A percentile compares a stretch with the other conserved stretches of the same genome.
These are phyloP conservation scores for Hapalemur alaotrensis DNA, from an alignment of 2,797 vertebrate genomes.

Conservation along the genomic window DNA sequence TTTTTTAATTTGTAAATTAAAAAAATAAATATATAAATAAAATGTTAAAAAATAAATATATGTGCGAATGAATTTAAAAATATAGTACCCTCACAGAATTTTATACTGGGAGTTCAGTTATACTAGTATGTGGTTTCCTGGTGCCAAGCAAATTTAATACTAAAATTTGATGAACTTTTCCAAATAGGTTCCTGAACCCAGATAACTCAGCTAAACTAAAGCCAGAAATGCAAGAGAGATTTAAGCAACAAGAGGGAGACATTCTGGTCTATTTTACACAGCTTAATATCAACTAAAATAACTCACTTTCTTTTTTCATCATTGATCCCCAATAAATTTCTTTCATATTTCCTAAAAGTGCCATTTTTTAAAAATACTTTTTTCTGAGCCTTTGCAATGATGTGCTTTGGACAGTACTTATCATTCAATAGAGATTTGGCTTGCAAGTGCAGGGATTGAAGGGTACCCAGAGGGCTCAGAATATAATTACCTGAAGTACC, in stretches of 20 bases:
- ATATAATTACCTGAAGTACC: neutral
- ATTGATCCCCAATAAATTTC: neutral
- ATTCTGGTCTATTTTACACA: neutral
- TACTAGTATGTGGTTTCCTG: neutral
- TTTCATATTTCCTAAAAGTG: neutral
- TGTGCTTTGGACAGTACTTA: neutral
- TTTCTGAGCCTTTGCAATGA: neutral
- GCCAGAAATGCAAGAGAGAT: neutral
- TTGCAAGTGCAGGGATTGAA: neutral
- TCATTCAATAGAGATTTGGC: neutral
- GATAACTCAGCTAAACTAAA: neutral
- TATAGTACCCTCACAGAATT: neutral
- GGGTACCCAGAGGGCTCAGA: neutral
- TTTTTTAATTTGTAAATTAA: neutral
- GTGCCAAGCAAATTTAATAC: slow-evolving; percentile 2
- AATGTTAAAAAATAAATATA: neutral
- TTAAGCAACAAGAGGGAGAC: neutral
- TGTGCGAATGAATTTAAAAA: neutral
- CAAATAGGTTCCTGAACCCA: neutral
- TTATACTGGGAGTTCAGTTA: neutral
- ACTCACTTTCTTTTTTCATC: neutral
- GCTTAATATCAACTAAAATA: neutral
- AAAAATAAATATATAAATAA: neutral
- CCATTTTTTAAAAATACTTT: neutral
- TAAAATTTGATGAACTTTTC: neutral